Conservation (phyloP, 2,888 invertebrate species). For the Ormyrus pomaceus region DNA sequence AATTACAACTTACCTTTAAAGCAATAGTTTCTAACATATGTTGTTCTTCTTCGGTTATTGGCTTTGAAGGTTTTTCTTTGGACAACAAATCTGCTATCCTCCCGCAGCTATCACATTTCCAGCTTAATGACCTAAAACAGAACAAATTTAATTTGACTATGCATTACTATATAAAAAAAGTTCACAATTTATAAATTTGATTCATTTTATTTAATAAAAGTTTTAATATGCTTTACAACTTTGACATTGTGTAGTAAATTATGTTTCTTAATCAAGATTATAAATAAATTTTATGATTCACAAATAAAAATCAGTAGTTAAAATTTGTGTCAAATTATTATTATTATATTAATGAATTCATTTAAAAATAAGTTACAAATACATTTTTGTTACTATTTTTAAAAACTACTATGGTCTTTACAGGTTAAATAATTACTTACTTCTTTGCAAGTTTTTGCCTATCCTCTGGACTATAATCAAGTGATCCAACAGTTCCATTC, state of each 20-base stretch:
- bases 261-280: no score
- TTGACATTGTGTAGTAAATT: no score
- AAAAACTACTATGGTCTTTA: no score
- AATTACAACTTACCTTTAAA: constrained; percentile 74
- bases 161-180: no score
- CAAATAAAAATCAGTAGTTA: neutral
- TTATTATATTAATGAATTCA: no score
- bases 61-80: constrained; percentile 71
- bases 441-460: constrained; percentile 87
- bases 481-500: constrained; percentile 92
- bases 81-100: constrained; percentile 78
- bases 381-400: no score
- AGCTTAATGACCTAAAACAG: constrained; percentile 78
- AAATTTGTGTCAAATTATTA: no score
- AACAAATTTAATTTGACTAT: neutral
- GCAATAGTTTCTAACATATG: constrained; percentile 78
- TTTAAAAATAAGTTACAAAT: no score
- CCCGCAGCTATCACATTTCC: constrained; percentile 82
- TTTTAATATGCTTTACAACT: no score
- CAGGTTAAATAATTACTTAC: constrained; percentile 73
- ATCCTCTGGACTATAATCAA: constrained; percentile 92
- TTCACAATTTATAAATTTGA: no score
- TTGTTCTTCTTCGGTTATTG: constrained; percentile 78
- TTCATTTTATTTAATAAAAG: no score
- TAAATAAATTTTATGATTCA: neutral